phyloP scores from a whole-genome alignment of 1,140 invertebrate genomes.

The Drosophila pectinifera region DNA sequence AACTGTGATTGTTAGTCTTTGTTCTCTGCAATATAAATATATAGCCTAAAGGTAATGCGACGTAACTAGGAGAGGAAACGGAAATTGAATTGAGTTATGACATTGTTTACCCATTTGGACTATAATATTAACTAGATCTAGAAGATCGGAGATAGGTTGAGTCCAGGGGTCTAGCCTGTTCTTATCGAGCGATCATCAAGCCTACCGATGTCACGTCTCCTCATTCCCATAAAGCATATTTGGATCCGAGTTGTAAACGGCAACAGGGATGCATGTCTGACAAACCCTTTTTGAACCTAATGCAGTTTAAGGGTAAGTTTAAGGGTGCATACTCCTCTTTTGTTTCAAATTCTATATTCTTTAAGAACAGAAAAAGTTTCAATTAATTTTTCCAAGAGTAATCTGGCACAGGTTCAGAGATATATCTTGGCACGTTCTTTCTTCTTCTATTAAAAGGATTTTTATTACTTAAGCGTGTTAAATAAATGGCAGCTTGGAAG shows the following conservation, averaged over 20 bases:
- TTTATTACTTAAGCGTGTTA: background rate
- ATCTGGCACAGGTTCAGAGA: background rate
- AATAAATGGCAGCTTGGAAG: background rate
- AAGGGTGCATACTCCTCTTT: no score
- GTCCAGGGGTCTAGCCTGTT: no score
- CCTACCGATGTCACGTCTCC: no score
- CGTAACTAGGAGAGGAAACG: no score
- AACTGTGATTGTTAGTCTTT: background rate
- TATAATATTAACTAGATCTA: background rate
- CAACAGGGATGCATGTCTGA: background rate
- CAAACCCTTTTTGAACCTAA: background rate
- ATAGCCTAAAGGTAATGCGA: background rate
- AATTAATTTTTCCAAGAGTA: background rate
- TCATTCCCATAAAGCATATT: background rate
- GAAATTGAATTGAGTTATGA: background rate
- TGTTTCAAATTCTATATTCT: background rate
- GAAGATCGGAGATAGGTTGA: background rate
- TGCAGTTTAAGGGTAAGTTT: background rate
- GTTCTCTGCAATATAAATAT: background rate
- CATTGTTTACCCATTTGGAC: no score
- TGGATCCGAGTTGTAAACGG: background rate
- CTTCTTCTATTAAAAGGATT: background rate
- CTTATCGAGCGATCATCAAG: no score
- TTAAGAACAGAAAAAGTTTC: background rate
- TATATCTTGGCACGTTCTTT: constrained; percentile 1